phyloP scores from a whole-genome alignment of 1,140 invertebrate species.

The Drosophila pandora region DNA sequence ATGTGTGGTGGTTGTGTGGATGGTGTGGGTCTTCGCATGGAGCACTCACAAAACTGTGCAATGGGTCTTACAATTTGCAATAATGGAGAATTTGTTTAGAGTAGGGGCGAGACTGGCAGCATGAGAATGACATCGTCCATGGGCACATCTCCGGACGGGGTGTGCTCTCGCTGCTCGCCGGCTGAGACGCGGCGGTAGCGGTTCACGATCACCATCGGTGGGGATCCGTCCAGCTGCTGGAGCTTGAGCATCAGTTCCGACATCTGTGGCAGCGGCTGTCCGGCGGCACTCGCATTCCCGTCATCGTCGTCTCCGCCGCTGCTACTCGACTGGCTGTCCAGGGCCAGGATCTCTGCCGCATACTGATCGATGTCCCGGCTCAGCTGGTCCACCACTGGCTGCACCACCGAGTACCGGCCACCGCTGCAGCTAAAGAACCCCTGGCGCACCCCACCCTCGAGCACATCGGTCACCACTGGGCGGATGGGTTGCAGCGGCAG shows the following conservation, averaged over 20 bases:
- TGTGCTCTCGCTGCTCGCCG: slow-evolving; percentile 50
- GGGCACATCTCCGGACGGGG: slow-evolving; percentile 56
- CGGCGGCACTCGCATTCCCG: neutral
- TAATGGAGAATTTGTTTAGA: slow-evolving; percentile 24
- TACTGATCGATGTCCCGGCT: slow-evolving; percentile 63
- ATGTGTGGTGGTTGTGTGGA: neutral
- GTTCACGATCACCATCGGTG: slow-evolving; percentile 24
- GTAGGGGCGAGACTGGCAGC: slow-evolving; percentile 11
- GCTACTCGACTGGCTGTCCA: slow-evolving; percentile 2
- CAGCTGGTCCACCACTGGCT: slow-evolving; percentile 54
- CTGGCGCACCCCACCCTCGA: slow-evolving; percentile 37
- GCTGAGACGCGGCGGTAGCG: slow-evolving; percentile 12
- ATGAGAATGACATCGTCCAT: slow-evolving; percentile 29
- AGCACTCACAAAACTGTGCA: slow-evolving; percentile 20
- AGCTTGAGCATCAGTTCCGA: slow-evolving; percentile 62
- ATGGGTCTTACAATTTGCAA: slow-evolving; percentile 15
- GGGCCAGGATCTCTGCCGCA: slow-evolving; percentile 50
- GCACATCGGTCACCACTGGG: slow-evolving; percentile 59
- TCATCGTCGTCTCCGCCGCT: neutral
- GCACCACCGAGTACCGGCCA: slow-evolving; percentile 45
- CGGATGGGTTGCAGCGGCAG: slow-evolving; percentile 47
- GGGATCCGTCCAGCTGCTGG: slow-evolving; percentile 53
- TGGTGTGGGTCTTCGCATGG: neutral
- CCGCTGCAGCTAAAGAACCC: slow-evolving; percentile 52
- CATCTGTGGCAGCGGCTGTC: slow-evolving; percentile 35